Evolutionary conservation across 2,797 vertebrate genomes (phyloP).

Genomic region (Manis pentadactyla): DNA sequence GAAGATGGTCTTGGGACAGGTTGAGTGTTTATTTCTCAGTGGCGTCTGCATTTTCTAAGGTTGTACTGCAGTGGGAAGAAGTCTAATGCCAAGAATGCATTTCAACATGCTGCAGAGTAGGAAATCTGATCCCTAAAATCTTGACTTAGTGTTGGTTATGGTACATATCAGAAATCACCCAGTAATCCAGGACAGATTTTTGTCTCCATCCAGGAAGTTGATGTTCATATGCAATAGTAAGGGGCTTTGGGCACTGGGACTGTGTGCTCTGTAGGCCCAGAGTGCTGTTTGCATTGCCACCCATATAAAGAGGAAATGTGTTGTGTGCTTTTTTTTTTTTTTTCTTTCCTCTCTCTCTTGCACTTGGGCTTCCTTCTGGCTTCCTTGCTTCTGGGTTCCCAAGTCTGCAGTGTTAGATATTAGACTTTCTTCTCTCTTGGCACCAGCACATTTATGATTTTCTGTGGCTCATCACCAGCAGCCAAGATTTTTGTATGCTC

Average conservation of each 20-base stretch:
- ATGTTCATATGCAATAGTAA: conserved; percentile 65
- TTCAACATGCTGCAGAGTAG: conserved; percentile 64
- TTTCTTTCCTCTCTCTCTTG: background rate
- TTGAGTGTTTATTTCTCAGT: conserved; percentile 63
- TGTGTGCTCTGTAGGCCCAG: conserved; percentile 26
- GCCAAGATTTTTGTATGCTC: conserved; percentile 75
- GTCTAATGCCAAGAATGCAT: conserved; percentile 75
- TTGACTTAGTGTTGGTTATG: conserved; percentile 80
- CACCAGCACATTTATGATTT: conserved; percentile 76
- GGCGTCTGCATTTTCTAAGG: conserved; percentile 60
- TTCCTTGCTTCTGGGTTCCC: conserved; percentile 86
- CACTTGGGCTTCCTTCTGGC: conserved; percentile 69
- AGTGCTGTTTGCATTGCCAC: conserved; percentile 69
- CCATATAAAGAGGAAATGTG: conserved; percentile 75
- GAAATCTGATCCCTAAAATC: conserved; percentile 79
- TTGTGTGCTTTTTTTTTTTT: conserved; percentile 42
- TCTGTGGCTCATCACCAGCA: conserved; percentile 77
- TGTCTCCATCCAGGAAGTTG: conserved; percentile 68
- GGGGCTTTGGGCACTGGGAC: conserved; percentile 32
- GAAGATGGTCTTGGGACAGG: conserved; percentile 61
- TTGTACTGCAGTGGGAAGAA: conserved; percentile 57
- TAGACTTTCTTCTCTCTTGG: conserved; percentile 85
- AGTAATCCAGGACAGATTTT: conserved; percentile 80
- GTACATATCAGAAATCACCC: conserved; percentile 80
- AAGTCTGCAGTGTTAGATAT: conserved; percentile 81